phyloP scores from a whole-genome alignment of 2,797 vertebrate species.

The Premnoplex brunnescens region DNA sequence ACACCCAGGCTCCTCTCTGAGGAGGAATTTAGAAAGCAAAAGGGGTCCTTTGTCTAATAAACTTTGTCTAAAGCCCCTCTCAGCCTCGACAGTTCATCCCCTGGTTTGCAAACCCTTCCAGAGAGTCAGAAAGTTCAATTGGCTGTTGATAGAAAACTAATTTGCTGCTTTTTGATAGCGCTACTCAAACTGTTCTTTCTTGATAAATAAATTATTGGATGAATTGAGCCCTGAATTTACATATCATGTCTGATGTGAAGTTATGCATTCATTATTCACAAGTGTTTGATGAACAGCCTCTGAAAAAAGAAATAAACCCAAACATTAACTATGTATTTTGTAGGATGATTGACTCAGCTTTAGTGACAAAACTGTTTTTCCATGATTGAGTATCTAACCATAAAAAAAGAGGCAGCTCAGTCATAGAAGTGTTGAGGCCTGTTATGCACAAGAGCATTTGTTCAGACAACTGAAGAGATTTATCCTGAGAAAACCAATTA shows the following conservation, averaged over 20 bases:
- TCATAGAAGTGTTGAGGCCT: neutral
- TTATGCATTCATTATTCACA: neutral
- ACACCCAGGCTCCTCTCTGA: neutral
- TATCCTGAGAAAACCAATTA: neutral
- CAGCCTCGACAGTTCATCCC: too few relatives aligned
- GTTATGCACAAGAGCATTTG: neutral
- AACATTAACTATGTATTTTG: neutral
- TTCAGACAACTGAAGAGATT: neutral
- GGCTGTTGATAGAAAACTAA: neutral
- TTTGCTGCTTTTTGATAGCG: neutral
- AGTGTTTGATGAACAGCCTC: neutral
- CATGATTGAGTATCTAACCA: neutral
- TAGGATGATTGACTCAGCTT: neutral
- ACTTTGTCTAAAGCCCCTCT: neutral
- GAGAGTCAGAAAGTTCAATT: neutral
- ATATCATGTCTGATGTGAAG: neutral
- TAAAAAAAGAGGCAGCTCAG: neutral
- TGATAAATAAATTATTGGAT: neutral
- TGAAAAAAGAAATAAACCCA: neutral
- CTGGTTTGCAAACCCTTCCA: neutral
- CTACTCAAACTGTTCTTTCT: neutral
- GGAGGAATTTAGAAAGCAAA: neutral
- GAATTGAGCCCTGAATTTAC: neutral
- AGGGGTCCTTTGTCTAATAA: neutral
- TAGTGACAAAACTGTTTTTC: neutral